Conservation (phyloP, 1,140 invertebrate species). For the Neomicropteryx cornuta region DNA sequence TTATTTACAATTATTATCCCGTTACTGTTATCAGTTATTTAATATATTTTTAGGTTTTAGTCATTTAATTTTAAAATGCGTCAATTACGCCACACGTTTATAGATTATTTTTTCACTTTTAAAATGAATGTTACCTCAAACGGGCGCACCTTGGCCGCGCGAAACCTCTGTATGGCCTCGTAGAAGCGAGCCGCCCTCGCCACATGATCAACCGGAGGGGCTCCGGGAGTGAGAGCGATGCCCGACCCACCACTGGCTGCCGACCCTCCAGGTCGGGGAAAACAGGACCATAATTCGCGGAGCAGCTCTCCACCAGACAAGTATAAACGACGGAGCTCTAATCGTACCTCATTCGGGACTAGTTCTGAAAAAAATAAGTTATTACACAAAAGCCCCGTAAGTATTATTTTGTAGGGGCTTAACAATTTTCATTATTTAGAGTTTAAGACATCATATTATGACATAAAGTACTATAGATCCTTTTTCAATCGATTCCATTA, state of each 20-base stretch:
- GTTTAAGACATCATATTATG: too few relatives aligned
- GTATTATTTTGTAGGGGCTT: too few relatives aligned
- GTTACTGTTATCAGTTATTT: too few relatives aligned
- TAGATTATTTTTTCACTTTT: too few relatives aligned
- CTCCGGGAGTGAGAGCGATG: conserved; percentile 47
- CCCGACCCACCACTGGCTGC: conserved; percentile 7
- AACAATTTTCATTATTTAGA: too few relatives aligned
- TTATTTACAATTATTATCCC: too few relatives aligned
- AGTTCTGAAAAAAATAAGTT: conserved; percentile 45
- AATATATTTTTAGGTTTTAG: too few relatives aligned
- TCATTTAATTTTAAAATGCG: too few relatives aligned
- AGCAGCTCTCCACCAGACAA: conserved; percentile 76
- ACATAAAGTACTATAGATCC: too few relatives aligned
- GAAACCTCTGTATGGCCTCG: conserved; percentile 77
- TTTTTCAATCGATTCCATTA: too few relatives aligned
- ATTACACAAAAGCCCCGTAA: too few relatives aligned
- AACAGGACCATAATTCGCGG: conserved; percentile 89
- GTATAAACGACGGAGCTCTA: conserved; percentile 75
- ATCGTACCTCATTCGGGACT: conserved; percentile 69
- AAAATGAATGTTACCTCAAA: conserved; percentile 73
- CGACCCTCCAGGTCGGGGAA: conserved; percentile 68
- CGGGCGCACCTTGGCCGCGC: conserved; percentile 72
- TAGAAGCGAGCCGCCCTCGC: conserved; percentile 79
- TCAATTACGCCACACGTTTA: too few relatives aligned
- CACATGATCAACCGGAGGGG: conserved; percentile 43